phyloP scores from a whole-genome alignment of 2,113 vertebrate genomes.

The Nerophis ophidion region DNA sequence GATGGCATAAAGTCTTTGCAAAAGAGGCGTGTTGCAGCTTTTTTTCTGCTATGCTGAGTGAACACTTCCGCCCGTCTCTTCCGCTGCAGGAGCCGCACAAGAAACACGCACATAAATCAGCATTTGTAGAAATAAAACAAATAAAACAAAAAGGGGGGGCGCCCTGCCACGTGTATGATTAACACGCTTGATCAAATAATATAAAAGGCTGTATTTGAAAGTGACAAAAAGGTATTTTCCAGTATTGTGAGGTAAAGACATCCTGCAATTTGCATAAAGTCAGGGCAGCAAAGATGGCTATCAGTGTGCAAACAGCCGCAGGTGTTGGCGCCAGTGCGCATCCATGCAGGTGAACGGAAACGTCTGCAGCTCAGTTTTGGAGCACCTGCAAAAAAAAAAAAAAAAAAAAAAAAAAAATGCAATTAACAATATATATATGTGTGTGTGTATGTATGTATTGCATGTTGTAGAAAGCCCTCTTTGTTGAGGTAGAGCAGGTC shows the following conservation, averaged over 20 bases:
- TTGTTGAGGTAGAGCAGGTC: not conserved
- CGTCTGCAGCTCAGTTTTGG: conserved; percentile 8
- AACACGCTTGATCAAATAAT: not conserved
- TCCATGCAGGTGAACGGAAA: conserved; percentile 12
- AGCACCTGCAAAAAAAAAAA: conserved; percentile 15
- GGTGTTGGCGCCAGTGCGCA: conserved; percentile 6
- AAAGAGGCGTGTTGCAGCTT: conserved; percentile 22
- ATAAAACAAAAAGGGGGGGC: not conserved
- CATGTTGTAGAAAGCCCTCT: too few relatives aligned
- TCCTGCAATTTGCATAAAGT: not conserved
- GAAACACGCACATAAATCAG: too few relatives aligned
- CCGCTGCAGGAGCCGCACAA: conserved; percentile 5
- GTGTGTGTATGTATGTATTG: too few relatives aligned
- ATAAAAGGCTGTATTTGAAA: too few relatives aligned
- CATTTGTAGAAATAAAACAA: not conserved
- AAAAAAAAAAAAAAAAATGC: too few relatives aligned
- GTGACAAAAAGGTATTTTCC: not conserved
- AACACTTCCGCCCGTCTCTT: conserved; percentile 40
- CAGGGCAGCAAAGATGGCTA: not conserved
- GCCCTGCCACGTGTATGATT: conserved; percentile 7
- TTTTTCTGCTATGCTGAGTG: conserved; percentile 44
- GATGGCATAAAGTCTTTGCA: not conserved
- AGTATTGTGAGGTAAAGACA: not conserved
- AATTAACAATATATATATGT: too few relatives aligned
- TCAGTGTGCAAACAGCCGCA: conserved; percentile 2